Base-by-base conservation (phyloP, 2,113 vertebrate genomes). In the Herpetotheres cachinnans region DNA sequence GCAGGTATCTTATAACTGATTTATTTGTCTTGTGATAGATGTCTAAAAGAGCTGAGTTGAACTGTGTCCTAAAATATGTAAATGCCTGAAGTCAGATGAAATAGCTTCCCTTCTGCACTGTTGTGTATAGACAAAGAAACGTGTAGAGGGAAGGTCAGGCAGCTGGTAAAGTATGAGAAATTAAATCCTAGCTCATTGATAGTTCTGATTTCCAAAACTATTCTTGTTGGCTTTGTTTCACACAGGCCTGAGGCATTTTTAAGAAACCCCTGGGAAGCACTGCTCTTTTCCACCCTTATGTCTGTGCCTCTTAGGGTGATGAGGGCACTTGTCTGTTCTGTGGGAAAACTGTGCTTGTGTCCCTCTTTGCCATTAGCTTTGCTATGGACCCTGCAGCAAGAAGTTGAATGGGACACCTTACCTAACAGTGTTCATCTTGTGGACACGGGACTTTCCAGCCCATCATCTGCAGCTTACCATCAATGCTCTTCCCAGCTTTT, bases 141-240 rank as follows among this genome's bases (percentile, higher is more conserved):
- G 1, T 0, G 0, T 16, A 58, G 22, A 54, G 9, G 49, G 25
- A 65, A 81, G 12, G 34, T 80, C 59, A 83, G 40, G n/a, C 36
- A 67, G 55, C n/a, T 71, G 61, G 30, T 40, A 59, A 19, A 59
- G 20, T 42, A 55, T 10, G 38, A 50, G 50, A 83, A 58, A 89
- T 50, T 42, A 70, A 90, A 71, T 8, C 9, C 47, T 65, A 77
- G 16, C 19, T 86, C 69, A 70, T 1, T 82, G 72, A 22, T 30
- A 67, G 50, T 92, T 89, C 29, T 81, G 25, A 50, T 89, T 82
- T 79, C 42, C 69, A 50, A 67, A 89, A 67, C 58, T 13, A 50
- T 89, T 82, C 25, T 50, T 80, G 13, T 44, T 27, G 36, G 2
- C 7, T 84, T 87, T 82, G 36, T 91, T 83, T 81, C 50, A 42